Base-by-base conservation (phyloP, 2,797 vertebrate genomes). In the Pseudochirops cupreus region DNA sequence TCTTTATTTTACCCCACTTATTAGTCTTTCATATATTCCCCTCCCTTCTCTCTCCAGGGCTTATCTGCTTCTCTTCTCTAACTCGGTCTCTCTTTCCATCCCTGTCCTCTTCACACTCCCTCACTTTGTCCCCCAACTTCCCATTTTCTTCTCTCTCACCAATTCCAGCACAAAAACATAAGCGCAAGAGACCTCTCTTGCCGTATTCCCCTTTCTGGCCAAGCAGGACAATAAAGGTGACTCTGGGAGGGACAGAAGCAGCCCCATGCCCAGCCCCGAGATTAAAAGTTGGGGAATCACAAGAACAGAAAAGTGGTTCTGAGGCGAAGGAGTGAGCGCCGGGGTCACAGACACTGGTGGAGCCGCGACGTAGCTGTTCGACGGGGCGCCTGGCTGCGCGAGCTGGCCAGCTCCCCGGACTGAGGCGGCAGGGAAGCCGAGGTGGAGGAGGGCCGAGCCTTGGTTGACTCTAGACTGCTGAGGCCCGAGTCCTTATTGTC, bases 391-490 rank as follows among this genome's bases (percentile, higher is more conserved):
- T 96, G 97, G 95, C 94, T 95, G 95, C 94, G 91, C 62, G 90
- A 29, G 33, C 56, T 0, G 13, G 91, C 96, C 0, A 56, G 91
- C 56, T 93, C 95, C 39, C 95, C 93, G 0, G 94, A 39, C 33
- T 50, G 46, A 1, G 96, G 96, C 2, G 96, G 96, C 96, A 93
- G 93, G 56, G 97, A 96, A 67, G 97, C 91, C 7, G 4, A 4
- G 74, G 39, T 12, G 1, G 98, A 56, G 0, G 95, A 67, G 0
- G 98, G 97, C 93, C 98, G 98, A 12, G 98, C 98, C 98, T 99
- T 99, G 96, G 99, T 98, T 89, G 99, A 99, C 96, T 99, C 99
- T 58, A 99, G 89, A 95, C 99, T 99, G 98, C 99, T 99, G 96
- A 99, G 98, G n/a, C 98, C 99, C 0, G 99, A 99, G 96, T 99